These are phyloP conservation scores for Cladopsammia gracilis DNA, from an alignment of 64 coral and sea anemone genomes.

Conservation along the genomic window DNA sequence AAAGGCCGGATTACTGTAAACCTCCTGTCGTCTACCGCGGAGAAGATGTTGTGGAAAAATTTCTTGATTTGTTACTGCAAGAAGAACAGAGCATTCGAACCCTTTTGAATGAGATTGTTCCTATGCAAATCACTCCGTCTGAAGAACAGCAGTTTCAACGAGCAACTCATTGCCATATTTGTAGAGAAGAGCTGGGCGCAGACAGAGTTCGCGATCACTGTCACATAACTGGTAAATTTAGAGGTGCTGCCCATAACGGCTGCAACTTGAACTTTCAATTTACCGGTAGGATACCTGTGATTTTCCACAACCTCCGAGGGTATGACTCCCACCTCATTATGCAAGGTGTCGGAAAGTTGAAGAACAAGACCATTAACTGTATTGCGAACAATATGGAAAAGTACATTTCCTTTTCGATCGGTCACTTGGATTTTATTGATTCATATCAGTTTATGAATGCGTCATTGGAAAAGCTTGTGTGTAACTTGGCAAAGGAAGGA, in stretches of 20 bases:
- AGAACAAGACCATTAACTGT: slow-evolving; percentile 37
- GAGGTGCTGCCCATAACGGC: slow-evolving; percentile 48
- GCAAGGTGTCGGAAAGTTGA: slow-evolving; percentile 32
- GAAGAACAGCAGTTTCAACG: slow-evolving; percentile 52
- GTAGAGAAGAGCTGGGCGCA: slow-evolving; percentile 22
- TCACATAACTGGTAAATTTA: slow-evolving; percentile 51
- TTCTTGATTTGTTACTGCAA: slow-evolving; percentile 22
- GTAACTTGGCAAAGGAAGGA: slow-evolving; percentile 36
- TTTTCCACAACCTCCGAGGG: slow-evolving; percentile 30
- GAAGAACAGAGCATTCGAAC: slow-evolving; percentile 62
- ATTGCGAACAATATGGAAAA: slow-evolving; percentile 63
- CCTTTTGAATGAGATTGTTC: slow-evolving; percentile 20
- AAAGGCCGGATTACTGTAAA: slow-evolving; percentile 19
- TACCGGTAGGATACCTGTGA: slow-evolving; percentile 50
- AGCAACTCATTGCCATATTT: slow-evolving; percentile 62
- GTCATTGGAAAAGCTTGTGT: slow-evolving; percentile 49
- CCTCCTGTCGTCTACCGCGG: slow-evolving; percentile 68
- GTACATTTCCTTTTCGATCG: slow-evolving; percentile 64
- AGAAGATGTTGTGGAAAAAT: slow-evolving; percentile 61
- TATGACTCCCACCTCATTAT: slow-evolving; percentile 61
- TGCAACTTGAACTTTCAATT: slow-evolving; percentile 63
- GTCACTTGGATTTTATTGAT: slow-evolving; percentile 28
- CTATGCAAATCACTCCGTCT: slow-evolving; percentile 40
- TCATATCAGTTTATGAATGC: slow-evolving; percentile 76
- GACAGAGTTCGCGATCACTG: slow-evolving; percentile 22